phyloP scores from a whole-genome alignment of 2,888 invertebrate species.

The Lepidocyrtoides sp. region DNA sequence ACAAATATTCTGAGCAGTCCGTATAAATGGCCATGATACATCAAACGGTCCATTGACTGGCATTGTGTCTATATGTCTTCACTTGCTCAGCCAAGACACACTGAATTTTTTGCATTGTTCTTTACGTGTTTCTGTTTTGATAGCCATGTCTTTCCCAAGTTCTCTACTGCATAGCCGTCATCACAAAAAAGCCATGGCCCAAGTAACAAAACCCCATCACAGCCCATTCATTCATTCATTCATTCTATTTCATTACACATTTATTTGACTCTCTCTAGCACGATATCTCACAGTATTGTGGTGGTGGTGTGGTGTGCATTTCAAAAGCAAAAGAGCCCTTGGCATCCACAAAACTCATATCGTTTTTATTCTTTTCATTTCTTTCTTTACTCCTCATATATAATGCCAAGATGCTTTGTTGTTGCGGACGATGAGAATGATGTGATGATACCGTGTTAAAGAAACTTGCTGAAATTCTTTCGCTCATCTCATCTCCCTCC shows the following conservation, averaged over 20 bases:
- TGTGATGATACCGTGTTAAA: constrained; percentile 42
- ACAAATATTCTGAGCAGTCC: background rate
- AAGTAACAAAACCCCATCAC: constrained; percentile 17
- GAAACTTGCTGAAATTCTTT: constrained; percentile 50
- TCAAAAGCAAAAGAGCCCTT: constrained; percentile 50
- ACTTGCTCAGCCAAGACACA: background rate
- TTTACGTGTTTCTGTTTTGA: constrained; percentile 42
- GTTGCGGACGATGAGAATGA: constrained; percentile 29
- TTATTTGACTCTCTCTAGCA: constrained; percentile 25
- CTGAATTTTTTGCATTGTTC: constrained; percentile 23
- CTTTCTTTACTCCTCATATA: constrained; percentile 22
- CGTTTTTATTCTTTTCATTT: constrained; percentile 44
- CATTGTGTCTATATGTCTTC: constrained; percentile 23
- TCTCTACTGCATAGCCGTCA: background rate
- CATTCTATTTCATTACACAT: constrained; percentile 41
- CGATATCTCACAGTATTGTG: background rate
- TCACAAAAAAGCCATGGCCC: background rate
- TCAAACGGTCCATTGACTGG: constrained; percentile 70
- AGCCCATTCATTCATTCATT: constrained; percentile 45
- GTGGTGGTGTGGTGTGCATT: constrained; percentile 6
- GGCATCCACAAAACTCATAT: constrained; percentile 42
- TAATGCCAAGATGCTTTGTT: constrained; percentile 33
- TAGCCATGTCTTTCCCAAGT: constrained; percentile 4
- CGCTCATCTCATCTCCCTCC: constrained; percentile 41
- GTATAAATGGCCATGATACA: constrained; percentile 59